phyloP scores from a whole-genome alignment of 2,113 vertebrate species.

The Machaerirhynchus nigripectus region DNA sequence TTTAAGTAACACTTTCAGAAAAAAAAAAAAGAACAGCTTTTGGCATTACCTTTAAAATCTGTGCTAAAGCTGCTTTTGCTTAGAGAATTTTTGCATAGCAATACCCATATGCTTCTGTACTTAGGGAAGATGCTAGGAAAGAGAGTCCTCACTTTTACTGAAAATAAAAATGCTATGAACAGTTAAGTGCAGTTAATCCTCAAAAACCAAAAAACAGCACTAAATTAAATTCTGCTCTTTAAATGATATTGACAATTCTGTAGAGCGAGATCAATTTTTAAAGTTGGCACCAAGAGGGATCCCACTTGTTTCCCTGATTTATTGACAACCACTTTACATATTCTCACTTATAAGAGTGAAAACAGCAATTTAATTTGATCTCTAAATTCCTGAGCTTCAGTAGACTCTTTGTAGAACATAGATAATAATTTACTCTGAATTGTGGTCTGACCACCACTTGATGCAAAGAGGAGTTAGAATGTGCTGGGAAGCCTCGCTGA shows the following conservation, averaged over 20 bases:
- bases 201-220: background rate
- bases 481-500: conserved; percentile 37
- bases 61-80: background rate
- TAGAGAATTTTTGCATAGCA: background rate
- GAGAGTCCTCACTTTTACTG: background rate
- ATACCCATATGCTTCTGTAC: background rate
- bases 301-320: conserved; percentile 67
- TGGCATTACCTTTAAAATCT: background rate
- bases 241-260: conserved; percentile 56
- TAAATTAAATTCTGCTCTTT: conserved; percentile 55
- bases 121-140: background rate
- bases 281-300: conserved; percentile 66
- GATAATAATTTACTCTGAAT: conserved; percentile 75
- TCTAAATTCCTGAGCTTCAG: conserved; percentile 58
- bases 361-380: conserved; percentile 74
- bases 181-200: background rate
- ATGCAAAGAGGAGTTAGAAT: conserved; percentile 41
- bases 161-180: background rate
- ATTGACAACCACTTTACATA: conserved; percentile 66
- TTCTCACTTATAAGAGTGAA: conserved; percentile 67
- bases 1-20: background rate
- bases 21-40: background rate
- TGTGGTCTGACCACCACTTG: conserved; percentile 47
- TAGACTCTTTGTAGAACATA: conserved; percentile 49
- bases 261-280: conserved; percentile 71